Evolutionary conservation across 2,113 vertebrate species (phyloP).

Genomic region (Gnathonemus echidnorhynchus): DNA sequence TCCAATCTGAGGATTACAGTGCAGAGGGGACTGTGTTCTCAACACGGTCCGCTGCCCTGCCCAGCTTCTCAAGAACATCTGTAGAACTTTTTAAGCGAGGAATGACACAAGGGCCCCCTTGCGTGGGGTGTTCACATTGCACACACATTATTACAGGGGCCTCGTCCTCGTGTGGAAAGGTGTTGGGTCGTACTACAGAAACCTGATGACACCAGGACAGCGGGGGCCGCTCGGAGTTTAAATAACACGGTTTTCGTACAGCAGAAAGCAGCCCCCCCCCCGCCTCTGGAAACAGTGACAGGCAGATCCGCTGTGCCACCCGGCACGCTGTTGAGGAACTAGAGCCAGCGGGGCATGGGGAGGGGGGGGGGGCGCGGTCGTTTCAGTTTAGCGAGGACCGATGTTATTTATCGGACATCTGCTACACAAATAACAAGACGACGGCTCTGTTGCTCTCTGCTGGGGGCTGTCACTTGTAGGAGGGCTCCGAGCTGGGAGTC

Average conservation of each 20-base stretch:
- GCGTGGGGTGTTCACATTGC: neutral
- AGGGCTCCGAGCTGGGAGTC: slow-evolving; percentile 34
- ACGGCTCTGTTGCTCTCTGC: slow-evolving; percentile 51
- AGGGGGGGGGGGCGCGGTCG: slow-evolving; percentile 14
- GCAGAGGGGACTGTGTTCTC: neutral
- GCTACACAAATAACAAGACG: slow-evolving; percentile 58
- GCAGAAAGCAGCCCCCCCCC: neutral
- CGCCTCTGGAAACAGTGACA: neutral
- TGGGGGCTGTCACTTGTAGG: slow-evolving; percentile 55
- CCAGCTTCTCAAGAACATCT: neutral
- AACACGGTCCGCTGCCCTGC: neutral
- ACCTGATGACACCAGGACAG: neutral
- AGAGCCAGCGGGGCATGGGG: slow-evolving; percentile 24
- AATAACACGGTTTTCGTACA: neutral
- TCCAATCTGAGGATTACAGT: neutral
- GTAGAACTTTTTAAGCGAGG: neutral
- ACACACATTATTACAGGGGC: neutral
- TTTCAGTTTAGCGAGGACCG: slow-evolving; percentile 48
- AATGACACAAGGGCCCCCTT: neutral
- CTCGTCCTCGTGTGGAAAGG: neutral
- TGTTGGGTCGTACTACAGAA: neutral
- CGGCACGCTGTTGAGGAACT: slow-evolving; percentile 5
- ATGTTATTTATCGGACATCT: slow-evolving; percentile 56
- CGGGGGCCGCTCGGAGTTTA: neutral
- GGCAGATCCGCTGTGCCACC: neutral